These are phyloP conservation scores for Oreonectes daqikongensis DNA, from an alignment of 2,797 vertebrate species.

Conservation along the genomic window DNA sequence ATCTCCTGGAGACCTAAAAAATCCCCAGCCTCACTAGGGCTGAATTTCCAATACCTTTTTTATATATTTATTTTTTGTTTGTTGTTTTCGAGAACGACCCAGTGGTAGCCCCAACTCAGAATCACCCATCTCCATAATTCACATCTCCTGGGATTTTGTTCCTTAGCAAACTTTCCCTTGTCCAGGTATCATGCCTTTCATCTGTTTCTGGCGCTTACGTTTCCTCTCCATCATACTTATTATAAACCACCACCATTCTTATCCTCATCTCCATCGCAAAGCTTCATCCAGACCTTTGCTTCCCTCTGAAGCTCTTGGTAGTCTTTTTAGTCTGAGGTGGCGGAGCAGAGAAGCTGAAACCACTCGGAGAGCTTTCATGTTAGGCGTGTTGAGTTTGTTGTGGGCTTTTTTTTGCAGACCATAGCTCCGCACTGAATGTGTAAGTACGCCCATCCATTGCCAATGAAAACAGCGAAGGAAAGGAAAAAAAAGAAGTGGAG, in stretches of 20 bases:
- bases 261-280: constrained; percentile 43
- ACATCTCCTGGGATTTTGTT: constrained; percentile 25
- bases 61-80: constrained; percentile 24
- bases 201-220: constrained; percentile 33
- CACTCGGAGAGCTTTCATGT: constrained; percentile 53
- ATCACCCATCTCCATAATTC: constrained; percentile 24
- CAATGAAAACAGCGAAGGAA: not conserved
- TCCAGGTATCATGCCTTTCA: constrained; percentile 32
- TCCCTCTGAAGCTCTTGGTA: constrained; percentile 45
- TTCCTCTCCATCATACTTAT: constrained; percentile 38
- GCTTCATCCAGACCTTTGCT: constrained; percentile 38
- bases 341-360: constrained; percentile 39
- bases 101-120: constrained; percentile 21
- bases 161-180: constrained; percentile 26
- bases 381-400: constrained; percentile 42
- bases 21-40: not conserved
- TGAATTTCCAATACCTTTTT: not conserved
- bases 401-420: constrained; percentile 41
- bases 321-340: constrained; percentile 34
- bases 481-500: constrained; percentile 38
- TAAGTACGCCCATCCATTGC: constrained; percentile 47
- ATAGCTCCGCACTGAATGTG: constrained; percentile 45
- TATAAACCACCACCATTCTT: constrained; percentile 18
- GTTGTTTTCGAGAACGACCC: not conserved
- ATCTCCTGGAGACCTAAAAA: not conserved